Evolutionary conservation across 2,888 invertebrate species (phyloP).

Genomic region (Leptothorax acervorum): DNA sequence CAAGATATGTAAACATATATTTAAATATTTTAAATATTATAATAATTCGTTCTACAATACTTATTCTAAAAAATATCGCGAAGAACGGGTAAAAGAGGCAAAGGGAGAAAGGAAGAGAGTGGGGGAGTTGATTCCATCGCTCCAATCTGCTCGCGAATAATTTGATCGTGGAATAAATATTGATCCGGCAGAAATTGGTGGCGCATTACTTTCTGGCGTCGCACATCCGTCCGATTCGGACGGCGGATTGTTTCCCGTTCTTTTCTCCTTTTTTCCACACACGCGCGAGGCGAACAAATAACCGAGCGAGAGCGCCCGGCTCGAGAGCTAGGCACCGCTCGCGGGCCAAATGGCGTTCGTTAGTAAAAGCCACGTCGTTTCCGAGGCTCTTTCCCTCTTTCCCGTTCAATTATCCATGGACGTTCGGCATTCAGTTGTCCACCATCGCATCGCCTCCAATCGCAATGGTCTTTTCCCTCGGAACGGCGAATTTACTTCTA

Average conservation of each 20-base stretch:
- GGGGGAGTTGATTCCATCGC: neutral
- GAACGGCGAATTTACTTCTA: conserved; percentile 56
- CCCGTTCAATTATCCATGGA: conserved; percentile 70
- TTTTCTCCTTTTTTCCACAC: conserved; percentile 60
- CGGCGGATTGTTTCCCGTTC: conserved; percentile 71
- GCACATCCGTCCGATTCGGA: conserved; percentile 63
- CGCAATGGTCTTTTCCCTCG: conserved; percentile 31
- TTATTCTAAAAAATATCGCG: neutral
- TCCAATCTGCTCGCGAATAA: conserved; percentile 24
- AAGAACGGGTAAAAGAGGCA: neutral
- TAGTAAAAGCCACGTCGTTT: conserved; percentile 75
- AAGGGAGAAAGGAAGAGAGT: neutral
- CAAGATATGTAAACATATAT: neutral
- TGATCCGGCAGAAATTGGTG: conserved; percentile 52
- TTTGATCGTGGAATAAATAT: conserved; percentile 51
- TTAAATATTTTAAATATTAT: neutral
- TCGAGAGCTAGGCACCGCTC: conserved; percentile 60
- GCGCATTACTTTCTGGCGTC: conserved; percentile 51
- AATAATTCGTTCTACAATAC: neutral
- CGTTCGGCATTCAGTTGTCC: conserved; percentile 57
- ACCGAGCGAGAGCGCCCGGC: conserved; percentile 67
- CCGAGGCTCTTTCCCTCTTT: conserved; percentile 50
- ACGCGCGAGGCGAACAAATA: conserved; percentile 67
- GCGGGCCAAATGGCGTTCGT: conserved; percentile 74
- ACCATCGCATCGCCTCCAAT: conserved; percentile 27